Conservation (phyloP, 2,113 vertebrate species). For the Oreochromis aureus region DNA sequence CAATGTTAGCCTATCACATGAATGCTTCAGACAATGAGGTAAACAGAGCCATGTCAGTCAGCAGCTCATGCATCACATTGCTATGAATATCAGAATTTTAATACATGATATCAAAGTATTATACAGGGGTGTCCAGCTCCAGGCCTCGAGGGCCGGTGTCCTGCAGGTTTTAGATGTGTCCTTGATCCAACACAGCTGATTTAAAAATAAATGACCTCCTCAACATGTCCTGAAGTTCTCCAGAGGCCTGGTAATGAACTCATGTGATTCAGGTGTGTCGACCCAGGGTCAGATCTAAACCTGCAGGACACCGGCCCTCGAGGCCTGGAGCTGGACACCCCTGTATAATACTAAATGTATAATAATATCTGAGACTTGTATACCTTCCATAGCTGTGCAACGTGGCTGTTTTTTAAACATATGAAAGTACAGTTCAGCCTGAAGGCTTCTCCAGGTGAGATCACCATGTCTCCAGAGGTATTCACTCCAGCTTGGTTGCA, state of each 20-base stretch:
- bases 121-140: not conserved
- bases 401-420: not conserved
- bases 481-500: not conserved
- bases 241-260: rapidly evolving
- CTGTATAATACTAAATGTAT: not conserved
- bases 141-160: rapidly evolving
- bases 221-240: rapidly evolving
- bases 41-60: not conserved
- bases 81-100: not conserved
- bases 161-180: not conserved
- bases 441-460: not conserved
- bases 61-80: not conserved
- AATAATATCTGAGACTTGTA: rapidly evolving
- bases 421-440: slow-evolving; percentile 3
- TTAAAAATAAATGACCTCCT: not conserved
- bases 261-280: not conserved
- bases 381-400: not conserved
- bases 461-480: not conserved
- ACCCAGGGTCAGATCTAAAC: not conserved
- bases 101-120: too few relatives aligned
- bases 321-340: not conserved
- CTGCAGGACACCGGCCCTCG: not conserved
- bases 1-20: not conserved
- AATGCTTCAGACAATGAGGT: not conserved
- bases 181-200: not conserved